These are phyloP conservation scores for Pangasianodon hypophthalmus DNA, from an alignment of 2,113 vertebrate genomes.

Conservation along the genomic window DNA sequence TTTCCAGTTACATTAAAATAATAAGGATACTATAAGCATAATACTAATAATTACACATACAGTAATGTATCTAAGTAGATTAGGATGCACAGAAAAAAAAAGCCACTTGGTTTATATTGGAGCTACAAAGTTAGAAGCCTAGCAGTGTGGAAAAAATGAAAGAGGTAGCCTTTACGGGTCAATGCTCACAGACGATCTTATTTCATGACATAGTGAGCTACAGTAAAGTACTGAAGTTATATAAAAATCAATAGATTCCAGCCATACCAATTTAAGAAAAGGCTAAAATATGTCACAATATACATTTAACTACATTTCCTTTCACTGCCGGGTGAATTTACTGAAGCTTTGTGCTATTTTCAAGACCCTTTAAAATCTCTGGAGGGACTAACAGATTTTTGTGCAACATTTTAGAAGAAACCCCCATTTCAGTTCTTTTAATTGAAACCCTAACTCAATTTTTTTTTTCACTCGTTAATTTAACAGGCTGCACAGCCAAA, in stretches of 20 bases:
- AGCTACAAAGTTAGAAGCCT: background rate
- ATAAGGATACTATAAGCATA: background rate
- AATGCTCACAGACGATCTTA: background rate
- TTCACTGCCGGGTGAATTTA: background rate
- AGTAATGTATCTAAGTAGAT: background rate
- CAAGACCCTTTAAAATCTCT: too few species aligned
- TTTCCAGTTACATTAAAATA: background rate
- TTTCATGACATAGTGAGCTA: background rate
- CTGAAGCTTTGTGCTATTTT: background rate
- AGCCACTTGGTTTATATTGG: background rate
- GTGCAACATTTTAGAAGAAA: conserved; percentile 19
- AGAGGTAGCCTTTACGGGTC: background rate
- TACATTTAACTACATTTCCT: background rate
- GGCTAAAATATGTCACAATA: background rate
- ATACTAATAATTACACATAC: background rate
- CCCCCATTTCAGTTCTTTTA: conserved; percentile 17
- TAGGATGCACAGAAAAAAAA: background rate
- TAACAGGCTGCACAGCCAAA: conserved; percentile 24
- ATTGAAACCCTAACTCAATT: background rate
- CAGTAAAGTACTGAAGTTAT: background rate
- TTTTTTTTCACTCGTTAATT: background rate
- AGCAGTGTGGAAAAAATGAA: background rate
- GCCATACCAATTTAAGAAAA: background rate
- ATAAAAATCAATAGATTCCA: background rate
- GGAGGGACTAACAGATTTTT: background rate